phyloP scores from a whole-genome alignment of 2,113 vertebrate genomes.

The Bos taurus region DNA sequence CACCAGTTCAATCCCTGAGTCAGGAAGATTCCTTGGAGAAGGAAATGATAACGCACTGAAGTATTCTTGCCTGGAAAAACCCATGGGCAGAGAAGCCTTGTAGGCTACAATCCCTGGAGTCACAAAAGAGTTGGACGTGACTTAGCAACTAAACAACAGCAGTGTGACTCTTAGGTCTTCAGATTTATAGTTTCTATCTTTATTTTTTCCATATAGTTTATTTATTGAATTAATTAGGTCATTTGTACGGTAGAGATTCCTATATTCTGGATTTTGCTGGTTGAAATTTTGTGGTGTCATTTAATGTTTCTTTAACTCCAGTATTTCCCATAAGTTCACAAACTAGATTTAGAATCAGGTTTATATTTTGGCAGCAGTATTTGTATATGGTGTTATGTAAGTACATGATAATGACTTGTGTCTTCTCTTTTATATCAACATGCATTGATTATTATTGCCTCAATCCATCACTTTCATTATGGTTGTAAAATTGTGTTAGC shows the following conservation, averaged over 20 bases:
- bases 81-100: not conserved
- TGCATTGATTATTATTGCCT: not conserved
- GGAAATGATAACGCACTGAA: not conserved
- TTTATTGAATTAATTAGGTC: not conserved
- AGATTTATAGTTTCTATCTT: not conserved
- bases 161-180: not conserved
- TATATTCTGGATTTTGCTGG: not conserved
- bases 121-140: rapidly evolving
- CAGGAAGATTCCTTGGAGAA: not conserved
- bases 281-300: not conserved
- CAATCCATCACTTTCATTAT: not conserved
- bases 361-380: not conserved
- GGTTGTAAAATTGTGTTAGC: not conserved
- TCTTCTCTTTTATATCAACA: not conserved
- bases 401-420: not conserved
- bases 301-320: not conserved
- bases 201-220: not conserved
- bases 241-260: not conserved
- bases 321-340: not conserved
- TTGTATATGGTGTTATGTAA: not conserved
- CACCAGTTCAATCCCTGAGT: not conserved
- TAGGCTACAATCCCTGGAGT: not conserved
- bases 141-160: not conserved
- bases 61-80: not conserved
- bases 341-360: not conserved